A percentile compares a stretch with the other conserved stretches of the same genome.
These are phyloP conservation scores for Diorhabda elongata DNA, from an alignment of 1,140 invertebrate species.

Conservation along the genomic window DNA sequence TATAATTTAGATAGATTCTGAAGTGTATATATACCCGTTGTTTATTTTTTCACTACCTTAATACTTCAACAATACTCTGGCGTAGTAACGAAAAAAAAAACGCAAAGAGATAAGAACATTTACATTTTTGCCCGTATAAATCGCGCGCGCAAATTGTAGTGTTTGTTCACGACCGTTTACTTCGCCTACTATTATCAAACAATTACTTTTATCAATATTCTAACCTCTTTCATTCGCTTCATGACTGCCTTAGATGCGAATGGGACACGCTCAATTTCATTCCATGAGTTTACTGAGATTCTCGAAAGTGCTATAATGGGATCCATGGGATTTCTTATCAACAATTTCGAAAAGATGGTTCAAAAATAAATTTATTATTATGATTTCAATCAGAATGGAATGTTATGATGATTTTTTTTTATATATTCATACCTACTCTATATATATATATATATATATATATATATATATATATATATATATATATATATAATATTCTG, in stretches of 20 bases:
- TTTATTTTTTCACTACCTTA: conserved; percentile 7
- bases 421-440: not conserved
- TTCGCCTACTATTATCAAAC: conserved; percentile 26
- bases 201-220: conserved; percentile 28
- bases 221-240: conserved; percentile 19
- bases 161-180: conserved; percentile 24
- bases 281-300: not conserved
- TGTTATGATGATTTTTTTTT: not conserved
- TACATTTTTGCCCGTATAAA: conserved; percentile 20
- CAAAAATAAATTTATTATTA: no score
- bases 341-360: no score
- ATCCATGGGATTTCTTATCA: not conserved
- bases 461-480: no score
- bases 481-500: not conserved
- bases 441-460: no score
- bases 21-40: not conserved
- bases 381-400: no score
- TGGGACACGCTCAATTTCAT: conserved; percentile 20
- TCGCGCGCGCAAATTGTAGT: conserved; percentile 21
- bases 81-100: not conserved
- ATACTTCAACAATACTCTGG: conserved; percentile 4
- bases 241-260: conserved; percentile 16
- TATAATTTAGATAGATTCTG: conserved; percentile 4
- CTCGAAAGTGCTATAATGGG: not conserved
- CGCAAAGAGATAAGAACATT: conserved; percentile 16